phyloP scores from a whole-genome alignment of 2,797 vertebrate genomes.

The Rhadinocentrus ornatus region DNA sequence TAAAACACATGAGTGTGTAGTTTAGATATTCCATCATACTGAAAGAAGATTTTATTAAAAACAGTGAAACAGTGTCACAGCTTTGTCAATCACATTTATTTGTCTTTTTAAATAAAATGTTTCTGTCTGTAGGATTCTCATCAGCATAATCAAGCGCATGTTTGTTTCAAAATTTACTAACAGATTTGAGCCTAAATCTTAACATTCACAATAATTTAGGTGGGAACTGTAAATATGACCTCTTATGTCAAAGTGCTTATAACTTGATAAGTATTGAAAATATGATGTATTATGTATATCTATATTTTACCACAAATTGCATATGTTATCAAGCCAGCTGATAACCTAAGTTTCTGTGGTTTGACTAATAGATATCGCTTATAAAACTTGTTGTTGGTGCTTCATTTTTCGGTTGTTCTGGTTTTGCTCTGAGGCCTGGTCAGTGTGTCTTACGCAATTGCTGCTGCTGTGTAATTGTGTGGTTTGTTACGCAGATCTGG shows the following conservation, averaged over 20 bases:
- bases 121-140: not conserved
- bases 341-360: not conserved
- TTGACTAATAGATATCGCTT: not conserved
- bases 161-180: not conserved
- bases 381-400: not conserved
- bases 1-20: not conserved
- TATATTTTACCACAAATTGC: not conserved
- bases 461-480: constrained; percentile 54
- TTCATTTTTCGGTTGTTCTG: not conserved
- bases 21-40: not conserved
- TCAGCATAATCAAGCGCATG: not conserved
- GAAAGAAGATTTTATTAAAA: not conserved
- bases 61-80: too few species aligned
- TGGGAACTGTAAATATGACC: not conserved
- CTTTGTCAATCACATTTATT: too few species aligned
- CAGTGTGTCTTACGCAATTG: constrained; percentile 13
- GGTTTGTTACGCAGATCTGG: constrained; percentile 89
- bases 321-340: too few species aligned
- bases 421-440: constrained; percentile 8
- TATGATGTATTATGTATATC: not conserved
- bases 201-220: not conserved
- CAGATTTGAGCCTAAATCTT: not conserved
- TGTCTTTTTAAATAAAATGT: too few species aligned
- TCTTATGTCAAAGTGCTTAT: not conserved
- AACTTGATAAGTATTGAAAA: not conserved